A percentile compares a stretch with the other conserved stretches of the same genome.
These are phyloP conservation scores for Cinara cedri DNA, from an alignment of 2,888 invertebrate genomes.

Conservation along the genomic window DNA sequence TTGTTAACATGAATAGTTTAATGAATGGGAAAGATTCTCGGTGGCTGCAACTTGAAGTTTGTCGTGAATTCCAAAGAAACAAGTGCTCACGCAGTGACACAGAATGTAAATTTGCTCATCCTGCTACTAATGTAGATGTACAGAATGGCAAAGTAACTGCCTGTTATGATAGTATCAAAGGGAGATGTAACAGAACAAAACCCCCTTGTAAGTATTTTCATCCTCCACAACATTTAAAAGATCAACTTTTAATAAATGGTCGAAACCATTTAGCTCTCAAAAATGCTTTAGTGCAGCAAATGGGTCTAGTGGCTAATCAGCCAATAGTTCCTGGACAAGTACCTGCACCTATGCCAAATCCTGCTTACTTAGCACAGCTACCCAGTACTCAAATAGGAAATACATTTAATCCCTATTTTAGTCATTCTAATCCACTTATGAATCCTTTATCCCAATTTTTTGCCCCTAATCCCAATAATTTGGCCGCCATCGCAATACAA, in stretches of 20 bases:
- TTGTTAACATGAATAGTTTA: conserved; percentile 96
- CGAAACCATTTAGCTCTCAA: conserved; percentile 99
- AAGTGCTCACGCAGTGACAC: conserved; percentile 99
- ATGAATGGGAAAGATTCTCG: conserved; percentile 98
- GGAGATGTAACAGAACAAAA: conserved; percentile 99
- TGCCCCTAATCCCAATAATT: conserved; percentile 87
- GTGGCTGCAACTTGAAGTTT: conserved; percentile 99
- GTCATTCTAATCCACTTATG: conserved; percentile 70
- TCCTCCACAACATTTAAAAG: conserved; percentile 99
- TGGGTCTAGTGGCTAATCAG: conserved; percentile 87
- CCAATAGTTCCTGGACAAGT: conserved; percentile 90
- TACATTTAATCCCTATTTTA: conserved; percentile 90
- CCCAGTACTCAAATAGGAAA: conserved; percentile 76
- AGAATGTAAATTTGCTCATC: conserved; percentile 99
- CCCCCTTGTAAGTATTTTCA: conserved; percentile 99
- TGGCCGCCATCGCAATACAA: conserved; percentile 79
- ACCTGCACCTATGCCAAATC: conserved; percentile 70
- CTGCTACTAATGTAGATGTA: conserved; percentile 98
- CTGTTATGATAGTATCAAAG: conserved; percentile 99
- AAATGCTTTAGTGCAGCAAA: conserved; percentile 96
- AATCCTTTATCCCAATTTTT: conserved; percentile 67
- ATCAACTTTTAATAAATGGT: conserved; percentile 99
- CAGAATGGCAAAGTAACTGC: conserved; percentile 99
- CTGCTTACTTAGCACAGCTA: conserved; percentile 47
- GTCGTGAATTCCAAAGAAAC: conserved; percentile 99